Base-by-base conservation (phyloP, 92 coral and sea anemone species). In the Metridium senile region DNA sequence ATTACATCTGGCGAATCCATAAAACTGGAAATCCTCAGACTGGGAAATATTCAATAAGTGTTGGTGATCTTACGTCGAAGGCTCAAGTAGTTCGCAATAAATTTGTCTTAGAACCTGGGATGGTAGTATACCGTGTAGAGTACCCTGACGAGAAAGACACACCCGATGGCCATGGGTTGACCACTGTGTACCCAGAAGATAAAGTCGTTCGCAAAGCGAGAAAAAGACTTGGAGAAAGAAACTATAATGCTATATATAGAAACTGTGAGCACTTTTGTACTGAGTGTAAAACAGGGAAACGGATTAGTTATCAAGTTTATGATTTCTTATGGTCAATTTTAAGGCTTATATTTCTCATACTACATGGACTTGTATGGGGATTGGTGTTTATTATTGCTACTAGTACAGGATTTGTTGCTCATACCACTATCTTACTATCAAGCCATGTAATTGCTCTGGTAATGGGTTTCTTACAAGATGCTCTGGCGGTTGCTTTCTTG, bases 221-320 rank as follows among this genome's bases (percentile, higher is more conserved):
- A 11, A 92, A 83, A 54, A 80, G 97, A 20, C 11, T 92, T 18
- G 97, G 97, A 26, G 97, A 92, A 56, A 70, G 86, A 28, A 74
- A 92, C 59, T 92, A 92, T 52, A 88, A 92, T 58, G 97, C 93
- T 10, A 70, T 92, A 0, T 81, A 88, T 7, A 92, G 97, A 56
- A 92, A 92, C 87, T 92, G 97, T 62, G 97, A 92, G 31, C 97
- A 92, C 63, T 92, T 92, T 35, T 92, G 97, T 65, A 83, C 88
- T 34, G 97, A 92, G 20, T 89, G 93, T 80, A 92, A 92, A 76
- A 82, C 90, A 21, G 97, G 97, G 2, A 86, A 89, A 28, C 49
- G 89, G 11, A 83, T 89, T 32, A 91, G 97, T 70, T 91, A 91
- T 46, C 97, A 92, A 80, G 85, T 86, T 10, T 58, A 75, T 22